Percentiles rank a stretch among this genome's conserved stretches.
Evolutionary conservation across 2,113 vertebrate genomes (phyloP).

Genomic region (Colossoma macropomum): DNA sequence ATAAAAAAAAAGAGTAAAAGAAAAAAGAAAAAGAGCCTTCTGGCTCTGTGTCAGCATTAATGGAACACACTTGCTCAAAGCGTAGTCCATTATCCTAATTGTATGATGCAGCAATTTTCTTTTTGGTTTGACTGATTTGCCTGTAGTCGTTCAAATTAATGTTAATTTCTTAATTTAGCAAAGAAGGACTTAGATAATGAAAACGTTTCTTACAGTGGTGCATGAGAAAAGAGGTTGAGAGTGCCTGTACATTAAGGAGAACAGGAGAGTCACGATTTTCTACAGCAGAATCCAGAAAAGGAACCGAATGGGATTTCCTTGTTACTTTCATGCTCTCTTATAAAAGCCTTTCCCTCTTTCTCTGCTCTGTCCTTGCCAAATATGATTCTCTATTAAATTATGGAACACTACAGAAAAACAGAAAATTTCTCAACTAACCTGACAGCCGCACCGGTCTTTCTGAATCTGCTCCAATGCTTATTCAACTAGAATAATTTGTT

Average conservation of each 20-base stretch:
- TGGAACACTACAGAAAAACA: not conserved
- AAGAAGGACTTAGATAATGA: constrained; percentile 11
- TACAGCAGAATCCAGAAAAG: not conserved
- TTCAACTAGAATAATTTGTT: not conserved
- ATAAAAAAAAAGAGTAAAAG: not conserved
- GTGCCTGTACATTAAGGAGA: not conserved
- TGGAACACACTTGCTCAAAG: constrained; percentile 28
- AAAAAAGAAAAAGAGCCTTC: constrained; percentile 27
- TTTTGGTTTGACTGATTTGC: constrained; percentile 1
- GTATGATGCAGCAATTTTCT: constrained; percentile 32
- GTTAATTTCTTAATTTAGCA: constrained; percentile 19
- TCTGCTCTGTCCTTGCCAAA: constrained; percentile 52
- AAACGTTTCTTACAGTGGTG: not conserved
- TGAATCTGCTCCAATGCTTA: constrained; percentile 50
- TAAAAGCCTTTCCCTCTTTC: constrained; percentile 38
- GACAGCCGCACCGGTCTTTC: not conserved
- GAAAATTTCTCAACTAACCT: not conserved
- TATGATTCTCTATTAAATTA: not conserved
- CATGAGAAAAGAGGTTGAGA: not conserved
- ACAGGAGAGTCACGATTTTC: not conserved
- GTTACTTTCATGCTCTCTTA: not conserved
- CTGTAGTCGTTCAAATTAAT: not conserved
- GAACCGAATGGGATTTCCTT: not conserved
- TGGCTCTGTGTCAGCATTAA: constrained; percentile 45
- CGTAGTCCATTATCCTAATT: constrained; percentile 43